A percentile compares a stretch with the other conserved stretches of the same genome.
phyloP scores from a whole-genome alignment of 2,797 vertebrate species.

The Eulemur coronatus region DNA sequence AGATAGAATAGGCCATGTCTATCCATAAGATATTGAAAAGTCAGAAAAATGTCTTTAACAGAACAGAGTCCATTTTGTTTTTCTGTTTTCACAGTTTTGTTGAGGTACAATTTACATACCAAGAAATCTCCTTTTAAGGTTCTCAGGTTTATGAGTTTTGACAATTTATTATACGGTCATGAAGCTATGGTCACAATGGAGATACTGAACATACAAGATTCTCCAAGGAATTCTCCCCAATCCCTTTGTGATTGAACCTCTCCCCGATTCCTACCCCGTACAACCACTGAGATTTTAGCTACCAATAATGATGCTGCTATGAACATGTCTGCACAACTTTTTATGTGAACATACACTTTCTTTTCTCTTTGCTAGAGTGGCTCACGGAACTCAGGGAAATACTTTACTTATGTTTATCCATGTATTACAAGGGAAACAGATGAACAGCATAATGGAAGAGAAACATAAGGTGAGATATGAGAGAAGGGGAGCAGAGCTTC shows the following conservation, averaged over 20 bases:
- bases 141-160: neutral
- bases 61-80: neutral
- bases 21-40: neutral
- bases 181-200: neutral
- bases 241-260: neutral
- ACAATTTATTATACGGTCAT: neutral
- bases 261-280: accelerated
- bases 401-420: neutral
- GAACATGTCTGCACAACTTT: neutral
- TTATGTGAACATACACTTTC: neutral
- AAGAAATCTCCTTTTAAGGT: neutral
- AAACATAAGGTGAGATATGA: neutral
- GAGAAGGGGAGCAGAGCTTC: neutral
- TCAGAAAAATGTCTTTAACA: neutral
- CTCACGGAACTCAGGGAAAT: neutral
- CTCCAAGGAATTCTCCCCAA: neutral
- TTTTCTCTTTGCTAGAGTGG: neutral
- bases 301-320: neutral
- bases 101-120: neutral
- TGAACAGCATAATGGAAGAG: neutral
- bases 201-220: too few relatives aligned
- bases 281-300: neutral
- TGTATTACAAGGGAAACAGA: neutral
- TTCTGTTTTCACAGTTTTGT: neutral
- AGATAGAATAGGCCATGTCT: neutral